phyloP scores from a whole-genome alignment of 2,888 invertebrate genomes.

The Phlogophora meticulosa region DNA sequence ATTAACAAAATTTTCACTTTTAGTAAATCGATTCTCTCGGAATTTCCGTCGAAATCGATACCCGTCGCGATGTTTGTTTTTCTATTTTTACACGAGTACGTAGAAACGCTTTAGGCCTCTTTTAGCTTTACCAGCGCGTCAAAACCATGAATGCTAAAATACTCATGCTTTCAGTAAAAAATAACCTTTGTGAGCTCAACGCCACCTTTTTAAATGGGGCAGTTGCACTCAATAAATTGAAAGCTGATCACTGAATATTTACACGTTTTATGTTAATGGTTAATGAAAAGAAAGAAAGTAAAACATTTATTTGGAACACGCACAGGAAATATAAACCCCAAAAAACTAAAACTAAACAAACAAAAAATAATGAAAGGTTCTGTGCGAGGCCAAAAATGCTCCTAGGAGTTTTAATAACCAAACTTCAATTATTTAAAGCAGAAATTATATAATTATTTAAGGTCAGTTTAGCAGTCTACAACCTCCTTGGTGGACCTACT shows the following conservation, averaged over 20 bases:
- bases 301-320: no score
- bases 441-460: no score
- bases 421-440: no score
- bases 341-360: no score
- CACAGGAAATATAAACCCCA: no score
- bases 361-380: no score
- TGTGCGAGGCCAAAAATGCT: no score
- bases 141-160: neutral
- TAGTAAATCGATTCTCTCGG: neutral
- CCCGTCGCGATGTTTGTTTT: constrained; percentile 13
- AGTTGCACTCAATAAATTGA: neutral
- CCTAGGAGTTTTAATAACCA: no score
- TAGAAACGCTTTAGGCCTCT: neutral
- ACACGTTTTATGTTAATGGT: neutral
- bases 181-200: constrained; percentile 3
- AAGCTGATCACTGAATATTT: neutral
- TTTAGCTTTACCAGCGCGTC: neutral
- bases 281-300: no score
- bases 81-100: neutral
- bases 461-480: no score
- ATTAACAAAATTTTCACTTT: constrained; percentile 5
- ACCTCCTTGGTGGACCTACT: no score
- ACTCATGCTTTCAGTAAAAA: neutral
- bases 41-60: neutral
- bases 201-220: no score